Evolutionary conservation across 2,888 invertebrate species (phyloP), one percentile per base, ranked within the genome.

Genomic region (Quadriops clusia): DNA sequence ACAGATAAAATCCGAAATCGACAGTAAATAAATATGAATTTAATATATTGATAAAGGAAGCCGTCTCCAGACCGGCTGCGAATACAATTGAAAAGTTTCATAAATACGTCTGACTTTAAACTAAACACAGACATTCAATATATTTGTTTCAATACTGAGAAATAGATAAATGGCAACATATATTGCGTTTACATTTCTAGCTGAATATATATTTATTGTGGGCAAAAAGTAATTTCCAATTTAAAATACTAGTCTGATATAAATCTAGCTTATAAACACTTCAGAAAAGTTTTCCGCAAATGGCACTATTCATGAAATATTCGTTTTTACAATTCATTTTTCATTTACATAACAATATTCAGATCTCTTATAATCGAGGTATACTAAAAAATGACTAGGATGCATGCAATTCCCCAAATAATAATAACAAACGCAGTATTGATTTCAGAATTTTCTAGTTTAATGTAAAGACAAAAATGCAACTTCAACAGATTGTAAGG

Each of bases 211-310:
- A 45, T 44, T 41, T 42, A 37, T 42, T 35, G 39, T 37, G 39
- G 36, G 39, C 40, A 41, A 46, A 45, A 46, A 42, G 44, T 46
- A 45, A 46, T 46, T 45, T 46, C 42, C 44, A 45, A 46, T 47
- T 44, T 45, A 46, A 46, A 46, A 45, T 46, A 45, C 41, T 41
- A 38, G 36, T 34, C 36, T 36, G 44, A 47, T 44, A 44, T 45
- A 45, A 44, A 47, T 45, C 45, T 46, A 32, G 37, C 36, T 35
- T 34, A 41, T 38, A 43, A 40, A 42, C 38, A 39, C 39, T 33
- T 37, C 29, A 30, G 41, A 40, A 38, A 34, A 41, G 39, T 37
- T n/a, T n/a, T n/a, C 38, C 39, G 42, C 40, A 37, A 43, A 41
- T 41, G 41, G 40, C 39, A 37, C 38, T 33, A 39, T 39, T 42